Conservation (phyloP, 2,888 invertebrate species). For the Flexamia atlantica region DNA sequence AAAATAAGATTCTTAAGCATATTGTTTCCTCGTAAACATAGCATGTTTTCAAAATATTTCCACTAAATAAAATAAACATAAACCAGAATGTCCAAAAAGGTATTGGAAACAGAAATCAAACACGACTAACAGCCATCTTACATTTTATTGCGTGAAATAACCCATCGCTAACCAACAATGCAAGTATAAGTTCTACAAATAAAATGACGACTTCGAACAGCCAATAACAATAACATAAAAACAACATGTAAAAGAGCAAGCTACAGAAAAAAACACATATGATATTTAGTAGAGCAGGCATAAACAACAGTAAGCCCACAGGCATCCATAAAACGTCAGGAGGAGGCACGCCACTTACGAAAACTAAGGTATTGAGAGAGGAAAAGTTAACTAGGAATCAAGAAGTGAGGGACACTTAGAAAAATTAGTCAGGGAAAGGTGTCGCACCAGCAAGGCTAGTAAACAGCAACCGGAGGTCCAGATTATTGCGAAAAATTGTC, state of each 20-base stretch:
- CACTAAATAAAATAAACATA: too few species aligned
- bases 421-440: too few species aligned
- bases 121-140: constrained; percentile 26
- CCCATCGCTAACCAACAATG: background rate
- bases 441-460: too few species aligned
- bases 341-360: background rate
- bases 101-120: background rate
- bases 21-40: too few species aligned
- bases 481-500: too few species aligned
- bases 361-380: too few species aligned
- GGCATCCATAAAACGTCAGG: background rate
- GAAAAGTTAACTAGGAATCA: too few species aligned
- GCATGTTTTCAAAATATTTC: too few species aligned
- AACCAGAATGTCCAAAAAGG: background rate
- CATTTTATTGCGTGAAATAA: constrained; percentile 16
- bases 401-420: too few species aligned
- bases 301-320: background rate
- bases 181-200: background rate
- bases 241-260: background rate
- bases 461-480: too few species aligned
- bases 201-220: constrained; percentile 19
- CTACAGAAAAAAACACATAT: constrained; percentile 1
- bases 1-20: too few species aligned
- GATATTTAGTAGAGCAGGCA: constrained; percentile 9
- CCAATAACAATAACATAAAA: constrained; percentile 28